Evolutionary conservation across 2,113 vertebrate genomes (phyloP).

Genomic region (Mormyrus iriodes): DNA sequence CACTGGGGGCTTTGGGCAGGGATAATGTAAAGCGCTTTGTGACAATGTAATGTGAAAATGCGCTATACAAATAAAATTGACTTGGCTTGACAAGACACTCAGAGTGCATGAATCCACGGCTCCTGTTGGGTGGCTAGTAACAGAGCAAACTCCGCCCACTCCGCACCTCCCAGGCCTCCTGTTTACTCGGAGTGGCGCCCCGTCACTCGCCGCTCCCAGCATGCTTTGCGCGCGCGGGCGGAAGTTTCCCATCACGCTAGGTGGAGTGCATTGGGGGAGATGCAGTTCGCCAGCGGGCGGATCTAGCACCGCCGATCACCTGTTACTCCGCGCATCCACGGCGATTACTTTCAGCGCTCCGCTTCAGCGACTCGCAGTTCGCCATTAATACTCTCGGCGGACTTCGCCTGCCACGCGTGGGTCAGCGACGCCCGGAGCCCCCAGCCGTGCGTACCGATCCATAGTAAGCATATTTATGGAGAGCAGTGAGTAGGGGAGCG

Average conservation of each 20-base stretch:
- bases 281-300: conserved; percentile 2
- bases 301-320: background rate
- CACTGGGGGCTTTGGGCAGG: too few species aligned
- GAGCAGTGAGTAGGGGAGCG: background rate
- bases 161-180: background rate
- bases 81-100: too few species aligned
- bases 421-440: background rate
- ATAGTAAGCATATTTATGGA: background rate
- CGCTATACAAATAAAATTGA: too few species aligned
- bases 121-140: background rate
- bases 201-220: background rate
- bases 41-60: too few species aligned
- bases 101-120: background rate
- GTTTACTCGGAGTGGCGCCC: background rate
- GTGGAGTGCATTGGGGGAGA: conserved; percentile 10
- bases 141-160: background rate
- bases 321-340: background rate
- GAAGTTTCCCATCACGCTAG: background rate
- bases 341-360: background rate
- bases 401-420: background rate
- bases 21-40: too few species aligned
- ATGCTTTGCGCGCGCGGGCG: background rate
- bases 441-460: background rate
- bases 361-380: background rate
- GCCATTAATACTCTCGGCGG: background rate